phyloP scores from a whole-genome alignment of 2,888 invertebrate genomes.

The Tortrix viridana region DNA sequence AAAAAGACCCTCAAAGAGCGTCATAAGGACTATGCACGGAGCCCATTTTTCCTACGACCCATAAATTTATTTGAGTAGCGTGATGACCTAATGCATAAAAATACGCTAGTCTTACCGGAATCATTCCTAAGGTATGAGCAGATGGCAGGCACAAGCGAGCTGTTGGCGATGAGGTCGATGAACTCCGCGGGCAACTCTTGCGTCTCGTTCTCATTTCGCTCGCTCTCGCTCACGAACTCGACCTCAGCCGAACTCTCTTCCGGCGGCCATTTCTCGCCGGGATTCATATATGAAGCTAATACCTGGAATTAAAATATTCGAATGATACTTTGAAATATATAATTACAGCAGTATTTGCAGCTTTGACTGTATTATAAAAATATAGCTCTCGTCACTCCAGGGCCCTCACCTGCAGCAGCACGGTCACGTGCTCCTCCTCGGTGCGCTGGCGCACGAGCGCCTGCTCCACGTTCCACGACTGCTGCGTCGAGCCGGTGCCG shows the following conservation, averaged over 20 bases:
- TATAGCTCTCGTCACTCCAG: no score
- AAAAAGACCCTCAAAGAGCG: no score
- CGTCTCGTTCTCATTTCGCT: slow-evolving; percentile 59
- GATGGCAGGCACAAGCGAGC: slow-evolving; percentile 93
- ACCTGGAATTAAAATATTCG: slow-evolving; percentile 78
- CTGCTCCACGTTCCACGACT: slow-evolving; percentile 98
- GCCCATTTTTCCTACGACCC: no score
- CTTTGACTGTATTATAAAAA: no score
- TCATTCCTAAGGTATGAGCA: slow-evolving; percentile 97
- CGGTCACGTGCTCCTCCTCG: slow-evolving; percentile 97
- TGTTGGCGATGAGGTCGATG: slow-evolving; percentile 90
- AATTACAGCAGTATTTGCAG: not conserved
- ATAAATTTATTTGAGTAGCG: no score
- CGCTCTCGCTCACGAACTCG: slow-evolving; percentile 54
- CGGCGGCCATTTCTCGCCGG: slow-evolving; percentile 84
- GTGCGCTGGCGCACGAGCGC: slow-evolving; percentile 94
- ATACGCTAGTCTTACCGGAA: slow-evolving; percentile 84
- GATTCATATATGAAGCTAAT: slow-evolving; percentile 94
- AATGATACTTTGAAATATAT: not conserved
- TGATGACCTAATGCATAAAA: not conserved
- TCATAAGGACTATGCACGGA: no score
- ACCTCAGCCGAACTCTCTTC: slow-evolving; percentile 73
- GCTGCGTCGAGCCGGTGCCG: slow-evolving; percentile 97
- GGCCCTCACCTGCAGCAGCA: slow-evolving; percentile 86
- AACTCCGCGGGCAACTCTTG: slow-evolving; percentile 88